Evolutionary conservation across 2,888 invertebrate species (phyloP).

Genomic region (Megaustenia siamemsis): DNA sequence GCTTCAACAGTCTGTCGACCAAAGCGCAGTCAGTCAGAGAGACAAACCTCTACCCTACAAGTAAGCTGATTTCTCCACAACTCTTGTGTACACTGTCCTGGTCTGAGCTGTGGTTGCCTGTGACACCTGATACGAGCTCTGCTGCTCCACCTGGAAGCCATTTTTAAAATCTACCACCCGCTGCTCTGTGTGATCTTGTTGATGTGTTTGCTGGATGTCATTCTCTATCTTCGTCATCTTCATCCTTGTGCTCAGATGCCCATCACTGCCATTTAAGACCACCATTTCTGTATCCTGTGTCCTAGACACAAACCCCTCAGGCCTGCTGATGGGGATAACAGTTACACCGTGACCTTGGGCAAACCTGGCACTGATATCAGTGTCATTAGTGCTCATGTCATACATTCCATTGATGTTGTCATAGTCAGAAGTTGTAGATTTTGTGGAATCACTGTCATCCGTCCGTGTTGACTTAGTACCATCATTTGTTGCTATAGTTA

Average conservation of each 20-base stretch:
- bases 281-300: constrained; percentile 52
- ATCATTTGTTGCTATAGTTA: constrained; percentile 4
- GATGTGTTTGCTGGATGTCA: constrained; percentile 53
- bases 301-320: constrained; percentile 54
- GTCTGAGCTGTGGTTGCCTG: constrained; percentile 54
- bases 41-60: constrained; percentile 7
- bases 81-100: constrained; percentile 53
- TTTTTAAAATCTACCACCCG: constrained; percentile 52
- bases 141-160: constrained; percentile 50
- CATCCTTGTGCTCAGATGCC: constrained; percentile 52
- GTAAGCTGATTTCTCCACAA: constrained; percentile 56
- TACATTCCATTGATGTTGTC: constrained; percentile 68
- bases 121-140: constrained; percentile 55
- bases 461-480: constrained; percentile 20
- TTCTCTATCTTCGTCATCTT: constrained; percentile 59
- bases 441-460: constrained; percentile 58
- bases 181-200: constrained; percentile 52
- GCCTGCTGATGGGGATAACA: constrained; percentile 56
- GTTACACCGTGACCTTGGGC: constrained; percentile 56
- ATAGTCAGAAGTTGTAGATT: constrained; percentile 72
- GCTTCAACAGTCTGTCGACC: too few species aligned
- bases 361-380: constrained; percentile 33
- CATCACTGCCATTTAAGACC: constrained; percentile 58
- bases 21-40: too few species aligned
- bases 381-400: constrained; percentile 19